Base-by-base conservation (phyloP, 2,888 invertebrate genomes). In the Arge pagana region DNA sequence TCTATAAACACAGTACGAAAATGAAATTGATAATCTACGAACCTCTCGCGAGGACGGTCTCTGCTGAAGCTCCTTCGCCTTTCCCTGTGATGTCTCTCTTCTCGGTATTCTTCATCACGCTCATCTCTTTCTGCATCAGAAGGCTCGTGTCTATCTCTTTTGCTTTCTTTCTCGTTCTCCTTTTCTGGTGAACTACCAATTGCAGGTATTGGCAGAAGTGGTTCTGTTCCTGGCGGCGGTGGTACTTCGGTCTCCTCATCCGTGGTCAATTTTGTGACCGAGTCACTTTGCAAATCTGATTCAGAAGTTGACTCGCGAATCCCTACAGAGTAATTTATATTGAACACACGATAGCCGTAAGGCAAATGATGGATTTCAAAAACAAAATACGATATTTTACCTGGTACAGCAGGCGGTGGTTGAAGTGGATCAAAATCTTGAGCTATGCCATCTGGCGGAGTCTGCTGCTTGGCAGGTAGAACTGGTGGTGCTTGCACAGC, bases 221-320 rank as follows among this genome's bases (percentile, higher is more conserved):
- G 71, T 50, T 76, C 76, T 15, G 76, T 76, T 19, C 76, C 76
- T 16, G 76, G 76, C 42, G 76, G 76, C 7, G 70, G 71, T 49
- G 71, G 70, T 4, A 72, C 72, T 54, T 76, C 75, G 3, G 70
- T 63, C 50, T 74, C 75, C 10, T 75, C 74, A 7, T 72, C 74
- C 15, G 57, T 48, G 16, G 60, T 59, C 35, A 68, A 48, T 56
- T 71, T 73, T 30, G 65, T 52, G 35, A 61, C 57, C 8, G 63
- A 26, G 41, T 73, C 73, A 43, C 43, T 62, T 53, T 65, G 68
- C 23, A 62, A 21, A 8, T 71, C 69, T 28, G 66, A 48, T 33
- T 69, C 69, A 28, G 63, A 41, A 5, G 60, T 60, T 23, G 66
- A 57, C 52, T 72, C 72, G n/a, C n/a, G n/a, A n/a, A n/a, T 21